A percentile compares a stretch with the other conserved stretches of the same genome.
phyloP scores from a whole-genome alignment of 1,140 invertebrate species.

The Acromyrmex echinatior region DNA sequence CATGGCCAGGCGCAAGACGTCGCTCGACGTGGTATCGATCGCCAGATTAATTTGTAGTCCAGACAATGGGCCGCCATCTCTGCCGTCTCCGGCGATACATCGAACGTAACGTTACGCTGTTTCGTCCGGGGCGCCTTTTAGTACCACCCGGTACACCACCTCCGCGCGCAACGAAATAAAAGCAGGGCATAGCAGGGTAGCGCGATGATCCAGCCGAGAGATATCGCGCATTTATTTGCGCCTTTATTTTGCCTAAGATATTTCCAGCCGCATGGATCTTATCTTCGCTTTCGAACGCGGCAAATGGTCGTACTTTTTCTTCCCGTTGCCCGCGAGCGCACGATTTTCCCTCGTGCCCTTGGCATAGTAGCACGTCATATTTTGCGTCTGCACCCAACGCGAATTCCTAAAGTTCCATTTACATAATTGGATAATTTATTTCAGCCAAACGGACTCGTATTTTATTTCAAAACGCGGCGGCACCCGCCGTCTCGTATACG shows the following conservation, averaged over 20 bases:
- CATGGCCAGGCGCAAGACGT: slow-evolving; percentile 80
- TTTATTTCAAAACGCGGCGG: slow-evolving; percentile 13
- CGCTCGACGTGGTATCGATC: slow-evolving; percentile 82
- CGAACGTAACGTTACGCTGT: slow-evolving; percentile 82
- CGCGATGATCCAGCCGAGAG: slow-evolving; percentile 36
- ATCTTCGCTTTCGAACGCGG: slow-evolving; percentile 20
- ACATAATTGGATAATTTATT: slow-evolving; percentile 55
- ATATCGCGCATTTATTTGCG: slow-evolving; percentile 12
- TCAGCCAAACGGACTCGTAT: not conserved
- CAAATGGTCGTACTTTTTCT: slow-evolving; percentile 14
- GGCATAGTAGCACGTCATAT: slow-evolving; percentile 13
- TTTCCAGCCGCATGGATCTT: slow-evolving; percentile 24
- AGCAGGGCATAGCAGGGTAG: not conserved
- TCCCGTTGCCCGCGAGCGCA: not conserved
- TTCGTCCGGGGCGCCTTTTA: slow-evolving; percentile 72
- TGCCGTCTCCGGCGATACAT: slow-evolving; percentile 80
- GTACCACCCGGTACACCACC: slow-evolving; percentile 36
- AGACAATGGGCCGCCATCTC: slow-evolving; percentile 86
- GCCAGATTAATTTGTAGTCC: slow-evolving; percentile 86
- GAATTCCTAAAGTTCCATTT: slow-evolving; percentile 43
- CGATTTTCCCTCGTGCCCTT: slow-evolving; percentile 9
- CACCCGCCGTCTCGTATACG: too few relatives aligned
- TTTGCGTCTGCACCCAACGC: not conserved
- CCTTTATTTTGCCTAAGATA: slow-evolving; percentile 44
- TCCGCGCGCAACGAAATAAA: slow-evolving; percentile 12